phyloP scores from a whole-genome alignment of 2,797 vertebrate genomes.

The Halcyon badia region DNA sequence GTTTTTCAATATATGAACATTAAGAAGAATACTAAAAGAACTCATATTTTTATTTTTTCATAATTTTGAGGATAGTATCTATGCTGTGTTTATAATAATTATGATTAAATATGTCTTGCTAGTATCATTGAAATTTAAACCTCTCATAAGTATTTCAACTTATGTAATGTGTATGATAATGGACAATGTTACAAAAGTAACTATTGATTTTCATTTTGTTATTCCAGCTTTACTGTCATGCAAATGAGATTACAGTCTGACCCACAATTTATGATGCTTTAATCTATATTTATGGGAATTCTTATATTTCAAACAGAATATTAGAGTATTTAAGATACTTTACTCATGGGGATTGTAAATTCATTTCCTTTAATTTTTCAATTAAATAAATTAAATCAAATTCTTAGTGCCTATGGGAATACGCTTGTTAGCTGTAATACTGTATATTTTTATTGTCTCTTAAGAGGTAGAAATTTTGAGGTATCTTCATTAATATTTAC shows the following conservation, averaged over 20 bases:
- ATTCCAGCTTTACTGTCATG: background rate
- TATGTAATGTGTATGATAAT: background rate
- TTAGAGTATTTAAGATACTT: background rate
- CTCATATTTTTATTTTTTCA: background rate
- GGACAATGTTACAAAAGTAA: background rate
- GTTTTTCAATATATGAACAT: background rate
- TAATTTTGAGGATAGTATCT: background rate
- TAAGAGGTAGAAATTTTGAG: background rate
- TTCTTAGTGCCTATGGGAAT: background rate
- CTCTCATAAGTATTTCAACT: background rate
- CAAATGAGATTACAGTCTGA: background rate
- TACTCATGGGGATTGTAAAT: background rate
- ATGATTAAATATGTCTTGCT: background rate
- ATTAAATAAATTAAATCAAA: conserved; percentile 41
- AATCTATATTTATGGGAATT: background rate
- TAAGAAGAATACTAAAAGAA: background rate
- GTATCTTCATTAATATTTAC: conserved; percentile 33
- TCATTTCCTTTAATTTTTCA: conserved; percentile 58
- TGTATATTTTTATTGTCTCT: background rate
- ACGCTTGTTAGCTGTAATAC: background rate
- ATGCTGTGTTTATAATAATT: background rate
- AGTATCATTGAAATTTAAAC: background rate
- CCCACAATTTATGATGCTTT: background rate
- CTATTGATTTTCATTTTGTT: background rate
- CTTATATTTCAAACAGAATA: background rate